phyloP scores from a whole-genome alignment of 2,113 vertebrate genomes.

The Microtus montanus region DNA sequence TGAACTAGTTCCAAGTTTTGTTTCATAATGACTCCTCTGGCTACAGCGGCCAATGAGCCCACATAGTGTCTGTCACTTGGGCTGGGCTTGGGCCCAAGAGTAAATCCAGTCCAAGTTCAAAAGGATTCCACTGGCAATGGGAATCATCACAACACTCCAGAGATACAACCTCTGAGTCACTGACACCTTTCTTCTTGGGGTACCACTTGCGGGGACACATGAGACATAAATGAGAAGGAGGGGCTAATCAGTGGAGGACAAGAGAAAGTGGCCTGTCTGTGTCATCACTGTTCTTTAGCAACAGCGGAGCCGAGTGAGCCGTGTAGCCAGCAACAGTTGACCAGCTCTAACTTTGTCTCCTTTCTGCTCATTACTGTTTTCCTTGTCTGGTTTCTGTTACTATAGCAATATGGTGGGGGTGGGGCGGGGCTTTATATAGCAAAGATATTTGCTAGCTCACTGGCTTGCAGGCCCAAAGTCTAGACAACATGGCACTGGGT shows the following conservation, averaged over 20 bases:
- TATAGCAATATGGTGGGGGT: neutral
- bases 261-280: neutral
- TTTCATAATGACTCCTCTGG: conserved; percentile 35
- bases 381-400: neutral
- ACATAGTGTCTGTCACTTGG: neutral
- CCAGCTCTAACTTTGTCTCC: neutral
- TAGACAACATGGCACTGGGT: neutral
- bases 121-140: neutral
- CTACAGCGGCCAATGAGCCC: neutral
- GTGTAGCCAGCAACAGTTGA: neutral
- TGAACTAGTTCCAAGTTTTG: neutral
- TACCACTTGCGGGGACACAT: neutral
- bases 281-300: neutral
- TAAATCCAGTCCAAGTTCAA: neutral
- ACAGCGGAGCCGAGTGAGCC: neutral
- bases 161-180: conserved; percentile 10
- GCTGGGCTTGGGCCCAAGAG: neutral
- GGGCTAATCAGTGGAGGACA: neutral
- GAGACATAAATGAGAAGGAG: neutral
- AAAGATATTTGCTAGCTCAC: neutral
- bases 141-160: neutral
- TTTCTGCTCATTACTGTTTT: neutral
- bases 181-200: neutral
- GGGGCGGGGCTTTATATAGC: neutral
- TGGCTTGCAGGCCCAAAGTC: neutral